These are phyloP conservation scores for Dasyornis broadbenti DNA, from an alignment of 2,113 vertebrate genomes.

Conservation along the genomic window DNA sequence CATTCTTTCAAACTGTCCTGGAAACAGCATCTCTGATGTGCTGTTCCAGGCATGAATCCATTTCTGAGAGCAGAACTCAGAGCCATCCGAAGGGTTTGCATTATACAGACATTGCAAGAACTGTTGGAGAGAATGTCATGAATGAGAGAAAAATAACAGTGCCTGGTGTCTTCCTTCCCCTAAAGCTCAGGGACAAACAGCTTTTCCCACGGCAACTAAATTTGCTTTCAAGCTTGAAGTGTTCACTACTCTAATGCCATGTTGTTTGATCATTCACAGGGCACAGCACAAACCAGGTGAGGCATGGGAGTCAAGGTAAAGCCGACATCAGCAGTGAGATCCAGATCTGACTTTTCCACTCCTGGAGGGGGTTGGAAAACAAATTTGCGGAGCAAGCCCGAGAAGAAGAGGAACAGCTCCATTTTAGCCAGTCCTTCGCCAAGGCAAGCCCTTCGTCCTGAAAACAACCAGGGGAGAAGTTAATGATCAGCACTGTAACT, in stretches of 20 bases:
- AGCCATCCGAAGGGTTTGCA: neutral
- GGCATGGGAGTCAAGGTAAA: slow-evolving; percentile 67
- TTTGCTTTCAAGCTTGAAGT: neutral
- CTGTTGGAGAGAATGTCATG: neutral
- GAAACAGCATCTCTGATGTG: neutral
- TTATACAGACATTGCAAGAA: neutral
- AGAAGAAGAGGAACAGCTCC: slow-evolving; percentile 79
- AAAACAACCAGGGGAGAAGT: neutral
- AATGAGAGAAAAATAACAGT: neutral
- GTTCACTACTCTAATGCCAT: neutral
- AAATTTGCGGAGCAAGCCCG: slow-evolving; percentile 72
- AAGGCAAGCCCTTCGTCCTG: slow-evolving; percentile 70
- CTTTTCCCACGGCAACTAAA: neutral
- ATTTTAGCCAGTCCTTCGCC: slow-evolving; percentile 77
- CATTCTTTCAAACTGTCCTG: neutral
- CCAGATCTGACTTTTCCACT: slow-evolving; percentile 64
- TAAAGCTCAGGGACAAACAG: neutral
- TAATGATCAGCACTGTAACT: neutral
- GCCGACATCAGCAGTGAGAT: slow-evolving; percentile 68
- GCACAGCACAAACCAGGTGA: slow-evolving; percentile 70
- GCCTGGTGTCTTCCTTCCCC: neutral
- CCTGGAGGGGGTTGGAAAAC: slow-evolving; percentile 67
- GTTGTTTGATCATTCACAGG: neutral
- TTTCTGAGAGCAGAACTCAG: neutral
- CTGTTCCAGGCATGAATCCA: neutral